These are phyloP conservation scores for Chamaetylas fuelleborni DNA, from an alignment of 2,113 vertebrate genomes.

Conservation along the genomic window DNA sequence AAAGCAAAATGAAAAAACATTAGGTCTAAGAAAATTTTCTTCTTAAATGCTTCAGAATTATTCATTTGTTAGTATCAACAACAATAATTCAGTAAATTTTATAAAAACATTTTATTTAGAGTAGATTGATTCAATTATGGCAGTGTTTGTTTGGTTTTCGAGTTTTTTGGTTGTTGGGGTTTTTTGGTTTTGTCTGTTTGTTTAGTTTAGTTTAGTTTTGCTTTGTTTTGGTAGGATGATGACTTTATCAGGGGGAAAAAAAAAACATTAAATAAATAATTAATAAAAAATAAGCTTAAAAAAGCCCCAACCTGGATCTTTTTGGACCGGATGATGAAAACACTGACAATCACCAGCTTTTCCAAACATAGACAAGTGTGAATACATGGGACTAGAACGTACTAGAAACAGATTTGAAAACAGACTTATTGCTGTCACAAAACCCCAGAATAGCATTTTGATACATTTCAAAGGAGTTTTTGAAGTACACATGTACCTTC, in stretches of 20 bases:
- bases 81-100: background rate
- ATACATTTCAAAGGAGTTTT: background rate
- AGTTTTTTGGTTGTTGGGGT: too few species aligned
- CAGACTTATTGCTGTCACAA: background rate
- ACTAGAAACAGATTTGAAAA: background rate
- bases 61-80: background rate
- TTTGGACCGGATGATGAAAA: background rate
- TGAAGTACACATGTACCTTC: background rate
- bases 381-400: background rate
- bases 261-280: background rate
- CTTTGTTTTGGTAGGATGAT: background rate
- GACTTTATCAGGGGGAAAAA: background rate
- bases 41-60: background rate
- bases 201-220: background rate
- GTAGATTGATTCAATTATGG: background rate
- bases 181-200: background rate
- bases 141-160: accelerated
- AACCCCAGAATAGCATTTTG: background rate
- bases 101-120: background rate
- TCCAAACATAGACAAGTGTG: background rate
- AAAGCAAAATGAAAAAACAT: background rate
- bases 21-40: background rate
- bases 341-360: background rate
- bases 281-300: background rate
- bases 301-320: background rate